These are phyloP conservation scores for Cosmorhoe ocellata DNA, from an alignment of 2,888 invertebrate genomes.

Conservation along the genomic window DNA sequence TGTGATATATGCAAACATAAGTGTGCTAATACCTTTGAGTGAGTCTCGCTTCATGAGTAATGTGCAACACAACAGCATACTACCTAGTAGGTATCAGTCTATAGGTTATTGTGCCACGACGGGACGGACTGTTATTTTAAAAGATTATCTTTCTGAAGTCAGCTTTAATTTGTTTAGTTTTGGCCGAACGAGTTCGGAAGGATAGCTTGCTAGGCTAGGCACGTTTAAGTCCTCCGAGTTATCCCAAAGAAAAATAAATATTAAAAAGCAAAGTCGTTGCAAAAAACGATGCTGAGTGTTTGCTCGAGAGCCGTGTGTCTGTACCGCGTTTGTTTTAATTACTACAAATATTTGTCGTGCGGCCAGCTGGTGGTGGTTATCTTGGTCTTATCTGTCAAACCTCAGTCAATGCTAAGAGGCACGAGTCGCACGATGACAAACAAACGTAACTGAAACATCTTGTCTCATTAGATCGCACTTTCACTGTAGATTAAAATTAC, in stretches of 20 bases:
- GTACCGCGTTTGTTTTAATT: slow-evolving; percentile 70
- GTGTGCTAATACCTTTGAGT: slow-evolving; percentile 60
- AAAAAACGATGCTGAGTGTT: slow-evolving; percentile 57
- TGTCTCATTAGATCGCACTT: not conserved
- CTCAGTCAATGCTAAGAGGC: slow-evolving; percentile 77
- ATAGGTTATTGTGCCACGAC: not conserved
- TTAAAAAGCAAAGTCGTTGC: slow-evolving; percentile 46
- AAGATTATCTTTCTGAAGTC: not conserved
- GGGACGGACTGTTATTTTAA: not conserved
- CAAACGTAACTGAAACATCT: slow-evolving; percentile 23
- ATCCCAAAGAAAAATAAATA: slow-evolving; percentile 40
- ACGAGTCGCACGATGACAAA: slow-evolving; percentile 59
- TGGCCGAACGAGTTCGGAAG: too few species aligned
- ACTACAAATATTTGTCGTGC: slow-evolving; percentile 74
- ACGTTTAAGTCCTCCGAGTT: slow-evolving; percentile 15
- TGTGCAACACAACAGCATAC: slow-evolving; percentile 11
- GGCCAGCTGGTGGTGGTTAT: slow-evolving; percentile 73
- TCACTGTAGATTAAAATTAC: too few species aligned
- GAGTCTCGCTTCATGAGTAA: slow-evolving; percentile 43
- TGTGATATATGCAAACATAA: slow-evolving; percentile 63
- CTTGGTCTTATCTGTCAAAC: slow-evolving; percentile 79
- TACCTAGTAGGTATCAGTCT: not conserved
- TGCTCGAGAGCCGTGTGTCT: slow-evolving; percentile 54
- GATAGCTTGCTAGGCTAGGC: not conserved
- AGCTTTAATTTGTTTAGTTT: not conserved